Base-by-base conservation (phyloP, 2,113 vertebrate genomes). In the Myocastor coypus region DNA sequence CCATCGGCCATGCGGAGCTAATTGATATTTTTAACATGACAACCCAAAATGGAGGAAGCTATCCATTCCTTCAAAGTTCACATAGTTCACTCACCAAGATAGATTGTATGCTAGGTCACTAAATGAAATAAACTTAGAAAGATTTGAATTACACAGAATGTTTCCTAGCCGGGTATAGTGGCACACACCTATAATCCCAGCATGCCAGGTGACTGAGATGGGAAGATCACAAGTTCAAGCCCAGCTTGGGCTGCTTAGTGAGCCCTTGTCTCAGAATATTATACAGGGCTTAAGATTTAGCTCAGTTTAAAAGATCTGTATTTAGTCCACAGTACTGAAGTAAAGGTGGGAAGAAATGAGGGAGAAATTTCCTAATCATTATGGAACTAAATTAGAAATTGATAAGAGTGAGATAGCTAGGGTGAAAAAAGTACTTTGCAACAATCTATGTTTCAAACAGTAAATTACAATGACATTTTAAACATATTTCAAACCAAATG, bases 391-490 rank as follows among this genome's bases (percentile, higher is more conserved):
- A 77, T 50, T 64, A 83, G 81, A 94, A 73, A 64, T 64, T 78
- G 42, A 3, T 42, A 64, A 6, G 14, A 89, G 42, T 77, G 46
- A 77, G 26, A 75, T 83, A 66, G 73, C 66, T 52, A 73, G 34
- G 40, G 40, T 34, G 61, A 71, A 69, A 52, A 88, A 69, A 85
- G 85, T 6, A 69, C 5, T 80, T 78, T 26, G 17, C 32, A 69
- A 28, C 3, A 84, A 86, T 50, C 8, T 12, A n/a, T 40, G 5
- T 8, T 19, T 91, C 19, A 80, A 69, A 80, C 34, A 61, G 82
- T 50, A 91, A 94, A 85, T 78, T 37, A 61, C 71, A 81, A 90
- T 40, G 26, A 80, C 61, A 81, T 59, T 52, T 85, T 86, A 7
- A 91, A 81, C 40, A 71, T 61, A 52, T 57, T 86, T 91, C 40